Percentiles rank a stretch among this genome's conserved stretches.
phyloP scores from a whole-genome alignment of 2,888 invertebrate species.

The Petrophora chlorosata region DNA sequence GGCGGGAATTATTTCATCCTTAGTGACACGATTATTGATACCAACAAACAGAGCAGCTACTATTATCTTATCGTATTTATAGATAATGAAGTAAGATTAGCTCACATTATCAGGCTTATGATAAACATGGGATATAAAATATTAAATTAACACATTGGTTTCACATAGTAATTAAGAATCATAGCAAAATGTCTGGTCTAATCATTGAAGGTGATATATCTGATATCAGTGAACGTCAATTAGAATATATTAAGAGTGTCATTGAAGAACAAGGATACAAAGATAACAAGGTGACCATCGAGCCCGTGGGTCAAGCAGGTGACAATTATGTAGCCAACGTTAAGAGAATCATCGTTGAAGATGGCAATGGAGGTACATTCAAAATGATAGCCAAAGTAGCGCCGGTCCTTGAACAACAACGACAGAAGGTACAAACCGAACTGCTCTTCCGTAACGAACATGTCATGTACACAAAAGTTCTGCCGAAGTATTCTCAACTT shows the following conservation, averaged over 20 bases:
- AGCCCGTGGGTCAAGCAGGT: slow-evolving; percentile 39
- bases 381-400: slow-evolving; percentile 53
- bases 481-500: slow-evolving; percentile 45
- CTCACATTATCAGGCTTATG: no score
- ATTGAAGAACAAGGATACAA: slow-evolving; percentile 27
- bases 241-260: slow-evolving; percentile 24
- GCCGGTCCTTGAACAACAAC: no score
- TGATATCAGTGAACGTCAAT: slow-evolving; percentile 30
- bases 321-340: slow-evolving; percentile 44
- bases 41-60: no score
- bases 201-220: slow-evolving; percentile 30
- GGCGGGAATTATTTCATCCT: no score
- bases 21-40: no score
- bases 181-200: slow-evolving; percentile 25
- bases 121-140: no score
- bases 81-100: no score
- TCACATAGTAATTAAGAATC: no score
- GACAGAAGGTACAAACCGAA: no score
- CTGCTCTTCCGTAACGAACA: slow-evolving; percentile 47
- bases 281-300: slow-evolving; percentile 23
- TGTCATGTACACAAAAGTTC: slow-evolving; percentile 44
- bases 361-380: slow-evolving; percentile 36
- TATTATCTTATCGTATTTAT: no score
- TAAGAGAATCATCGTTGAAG: slow-evolving; percentile 36
- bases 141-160: no score